These are phyloP conservation scores for Watsonalla cultraria DNA, from an alignment of 2,888 invertebrate species.

Conservation along the genomic window DNA sequence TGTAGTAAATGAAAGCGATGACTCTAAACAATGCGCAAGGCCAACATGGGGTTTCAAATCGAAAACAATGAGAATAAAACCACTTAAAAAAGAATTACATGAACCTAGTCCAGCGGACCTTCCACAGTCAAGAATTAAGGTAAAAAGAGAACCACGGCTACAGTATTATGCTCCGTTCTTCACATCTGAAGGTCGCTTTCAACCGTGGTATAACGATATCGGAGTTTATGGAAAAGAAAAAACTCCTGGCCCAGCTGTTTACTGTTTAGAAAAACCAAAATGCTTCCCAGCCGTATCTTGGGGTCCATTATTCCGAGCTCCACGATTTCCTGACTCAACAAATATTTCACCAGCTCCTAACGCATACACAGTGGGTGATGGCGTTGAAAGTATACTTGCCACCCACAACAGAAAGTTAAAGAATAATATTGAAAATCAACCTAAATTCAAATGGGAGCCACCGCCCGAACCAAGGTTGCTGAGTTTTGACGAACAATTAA, in stretches of 20 bases:
- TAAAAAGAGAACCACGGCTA: slow-evolving; percentile 20
- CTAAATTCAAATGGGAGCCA: slow-evolving; percentile 38
- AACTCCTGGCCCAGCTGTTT: slow-evolving; percentile 57
- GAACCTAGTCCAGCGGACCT: slow-evolving; percentile 49
- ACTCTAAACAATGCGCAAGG: slow-evolving; percentile 19
- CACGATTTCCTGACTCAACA: slow-evolving; percentile 33
- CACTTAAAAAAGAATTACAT: slow-evolving; percentile 30
- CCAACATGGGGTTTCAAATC: slow-evolving; percentile 58
- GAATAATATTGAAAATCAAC: slow-evolving; percentile 40
- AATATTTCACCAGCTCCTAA: slow-evolving; percentile 48
- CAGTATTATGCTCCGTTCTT: slow-evolving; percentile 51
- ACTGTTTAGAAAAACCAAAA: slow-evolving; percentile 36
- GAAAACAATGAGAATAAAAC: slow-evolving; percentile 47
- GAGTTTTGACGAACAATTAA: slow-evolving; percentile 37
- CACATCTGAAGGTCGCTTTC: slow-evolving; percentile 54
- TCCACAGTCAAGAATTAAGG: slow-evolving; percentile 15
- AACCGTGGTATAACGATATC: slow-evolving; percentile 56
- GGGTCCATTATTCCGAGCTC: slow-evolving; percentile 45
- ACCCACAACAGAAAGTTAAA: slow-evolving; percentile 53
- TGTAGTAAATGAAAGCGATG: slow-evolving; percentile 8
- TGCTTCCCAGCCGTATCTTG: slow-evolving; percentile 44
- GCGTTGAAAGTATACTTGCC: slow-evolving; percentile 48
- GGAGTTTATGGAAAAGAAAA: slow-evolving; percentile 35
- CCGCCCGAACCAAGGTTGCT: slow-evolving; percentile 22
- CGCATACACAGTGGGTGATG: slow-evolving; percentile 39